phyloP scores from a whole-genome alignment of 2,888 invertebrate genomes.

The Sympetrum striolatum region DNA sequence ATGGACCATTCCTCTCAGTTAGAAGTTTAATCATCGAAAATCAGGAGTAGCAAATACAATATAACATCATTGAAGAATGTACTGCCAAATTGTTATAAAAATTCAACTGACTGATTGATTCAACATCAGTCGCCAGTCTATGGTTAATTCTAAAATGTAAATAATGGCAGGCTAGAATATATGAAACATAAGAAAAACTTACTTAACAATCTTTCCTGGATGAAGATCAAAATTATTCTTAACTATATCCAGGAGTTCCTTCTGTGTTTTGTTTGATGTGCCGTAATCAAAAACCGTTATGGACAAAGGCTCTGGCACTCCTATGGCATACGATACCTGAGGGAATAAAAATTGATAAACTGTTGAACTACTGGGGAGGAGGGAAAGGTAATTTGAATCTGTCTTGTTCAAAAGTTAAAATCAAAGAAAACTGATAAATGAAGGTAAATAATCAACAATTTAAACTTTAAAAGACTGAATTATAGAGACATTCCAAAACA shows the following conservation, averaged over 20 bases:
- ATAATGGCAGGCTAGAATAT: not conserved
- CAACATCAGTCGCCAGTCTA: too few relatives aligned
- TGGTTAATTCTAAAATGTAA: not conserved
- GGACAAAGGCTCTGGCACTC: slow-evolving; percentile 95
- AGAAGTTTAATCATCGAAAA: not conserved
- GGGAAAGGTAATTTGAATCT: too few relatives aligned
- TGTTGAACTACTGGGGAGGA: too few relatives aligned
- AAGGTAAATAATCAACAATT: too few relatives aligned
- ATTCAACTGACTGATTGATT: too few relatives aligned
- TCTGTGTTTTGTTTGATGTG: slow-evolving; percentile 88
- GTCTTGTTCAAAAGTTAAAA: too few relatives aligned
- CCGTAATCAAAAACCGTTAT: slow-evolving; percentile 98
- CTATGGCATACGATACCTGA: slow-evolving; percentile 96
- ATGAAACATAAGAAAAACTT: slow-evolving; percentile 59
- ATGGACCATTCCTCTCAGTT: not conserved
- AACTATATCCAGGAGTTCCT: slow-evolving; percentile 84
- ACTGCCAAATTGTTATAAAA: too few relatives aligned
- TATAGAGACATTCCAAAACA: too few relatives aligned
- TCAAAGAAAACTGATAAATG: too few relatives aligned
- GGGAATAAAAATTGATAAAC: slow-evolving; percentile 49
- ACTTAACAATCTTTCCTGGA: slow-evolving; percentile 98
- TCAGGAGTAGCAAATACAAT: slow-evolving; percentile 45
- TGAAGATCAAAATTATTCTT: slow-evolving; percentile 95
- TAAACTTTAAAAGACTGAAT: too few relatives aligned
- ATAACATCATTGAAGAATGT: not conserved